Percentiles rank a stretch among this genome's conserved stretches.
Evolutionary conservation across 2,888 invertebrate genomes (phyloP).

Genomic region (Encarsia formosa): DNA sequence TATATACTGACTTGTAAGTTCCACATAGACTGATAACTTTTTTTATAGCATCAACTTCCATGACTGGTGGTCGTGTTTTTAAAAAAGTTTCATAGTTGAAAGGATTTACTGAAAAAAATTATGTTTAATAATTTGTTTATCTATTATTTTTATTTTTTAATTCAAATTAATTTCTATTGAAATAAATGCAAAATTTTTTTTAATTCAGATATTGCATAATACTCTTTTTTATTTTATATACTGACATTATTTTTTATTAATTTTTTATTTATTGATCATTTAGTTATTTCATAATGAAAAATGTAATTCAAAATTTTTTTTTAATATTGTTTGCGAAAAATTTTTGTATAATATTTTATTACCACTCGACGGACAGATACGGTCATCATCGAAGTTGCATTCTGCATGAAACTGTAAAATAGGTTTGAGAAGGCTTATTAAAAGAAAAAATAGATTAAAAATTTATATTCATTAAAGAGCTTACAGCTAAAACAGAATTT

Average conservation of each 20-base stretch:
- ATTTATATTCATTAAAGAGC: slow-evolving; percentile 1
- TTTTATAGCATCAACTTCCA: slow-evolving; percentile 66
- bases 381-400: too few relatives aligned
- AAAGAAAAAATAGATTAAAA: too few relatives aligned
- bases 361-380: too few relatives aligned
- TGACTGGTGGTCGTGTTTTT: slow-evolving; percentile 60
- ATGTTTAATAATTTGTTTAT: not conserved
- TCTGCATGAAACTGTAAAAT: slow-evolving; percentile 68
- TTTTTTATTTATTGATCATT: too few relatives aligned
- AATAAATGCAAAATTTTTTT: too few relatives aligned
- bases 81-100: slow-evolving; percentile 63
- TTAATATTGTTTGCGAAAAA: too few relatives aligned
- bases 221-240: not conserved
- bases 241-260: too few relatives aligned
- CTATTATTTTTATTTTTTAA: not conserved
- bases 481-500: slow-evolving; percentile 63
- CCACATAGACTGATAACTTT: slow-evolving; percentile 58
- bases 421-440: not conserved
- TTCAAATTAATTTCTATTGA: slow-evolving; percentile 8
- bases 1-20: slow-evolving; percentile 55
- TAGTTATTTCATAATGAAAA: too few relatives aligned
- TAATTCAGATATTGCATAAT: slow-evolving; percentile 6
- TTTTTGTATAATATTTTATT: too few relatives aligned
- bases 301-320: too few relatives aligned
- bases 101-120: slow-evolving; percentile 51